These are phyloP conservation scores for Nudaria mundana DNA, from an alignment of 2,888 invertebrate genomes.

Conservation along the genomic window DNA sequence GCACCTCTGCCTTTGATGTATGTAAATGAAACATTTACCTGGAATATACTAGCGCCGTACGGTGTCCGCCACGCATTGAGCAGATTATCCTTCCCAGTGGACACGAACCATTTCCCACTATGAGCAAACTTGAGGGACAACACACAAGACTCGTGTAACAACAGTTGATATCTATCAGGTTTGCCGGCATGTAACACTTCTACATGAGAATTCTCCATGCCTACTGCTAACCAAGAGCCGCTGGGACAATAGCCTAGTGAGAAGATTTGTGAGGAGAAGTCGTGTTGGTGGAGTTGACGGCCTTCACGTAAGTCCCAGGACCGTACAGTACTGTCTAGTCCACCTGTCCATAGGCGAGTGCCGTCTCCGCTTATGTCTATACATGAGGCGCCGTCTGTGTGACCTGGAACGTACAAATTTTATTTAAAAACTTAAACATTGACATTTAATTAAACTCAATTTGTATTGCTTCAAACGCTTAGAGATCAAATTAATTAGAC, in stretches of 20 bases:
- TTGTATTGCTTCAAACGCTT: too few species aligned
- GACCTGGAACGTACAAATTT: slow-evolving; percentile 74
- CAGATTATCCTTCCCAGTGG: slow-evolving; percentile 98
- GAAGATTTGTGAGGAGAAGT: slow-evolving; percentile 95
- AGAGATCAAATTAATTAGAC: too few species aligned
- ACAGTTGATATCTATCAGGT: slow-evolving; percentile 97
- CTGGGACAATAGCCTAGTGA: slow-evolving; percentile 95
- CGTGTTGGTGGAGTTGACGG: slow-evolving; percentile 95
- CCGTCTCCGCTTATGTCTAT: slow-evolving; percentile 98
- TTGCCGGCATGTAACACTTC: slow-evolving; percentile 95
- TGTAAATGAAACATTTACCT: too few species aligned
- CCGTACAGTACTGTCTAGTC: slow-evolving; percentile 97
- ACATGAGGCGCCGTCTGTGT: slow-evolving; percentile 98
- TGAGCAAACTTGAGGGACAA: slow-evolving; percentile 97
- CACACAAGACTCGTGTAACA: slow-evolving; percentile 98
- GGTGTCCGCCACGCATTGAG: slow-evolving; percentile 99
- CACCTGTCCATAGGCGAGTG: slow-evolving; percentile 94
- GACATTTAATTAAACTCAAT: too few species aligned
- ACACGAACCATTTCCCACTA: slow-evolving; percentile 99
- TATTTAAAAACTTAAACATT: too few species aligned
- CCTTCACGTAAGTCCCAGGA: slow-evolving; percentile 98
- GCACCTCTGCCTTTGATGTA: too few species aligned
- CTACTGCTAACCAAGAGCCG: slow-evolving; percentile 97
- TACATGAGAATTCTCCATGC: slow-evolving; percentile 98
- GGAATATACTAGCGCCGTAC: slow-evolving; percentile 98